Base-by-base conservation (phyloP, 2,888 invertebrate species). In the Lasioglossum lativentre region DNA sequence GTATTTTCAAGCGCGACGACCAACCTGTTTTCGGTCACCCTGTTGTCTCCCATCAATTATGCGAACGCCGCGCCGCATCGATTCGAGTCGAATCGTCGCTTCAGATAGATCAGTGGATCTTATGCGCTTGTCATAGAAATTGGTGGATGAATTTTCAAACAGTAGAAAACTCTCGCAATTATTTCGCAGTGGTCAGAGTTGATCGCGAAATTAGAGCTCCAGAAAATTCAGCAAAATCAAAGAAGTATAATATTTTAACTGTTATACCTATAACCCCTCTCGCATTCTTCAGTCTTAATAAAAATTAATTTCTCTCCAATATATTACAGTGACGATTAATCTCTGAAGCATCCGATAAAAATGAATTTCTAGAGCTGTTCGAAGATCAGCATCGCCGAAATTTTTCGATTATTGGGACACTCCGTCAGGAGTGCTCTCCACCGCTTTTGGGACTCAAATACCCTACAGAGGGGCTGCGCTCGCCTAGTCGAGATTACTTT, bases 401-500 rank as follows among this genome's bases (percentile, higher is more conserved):
- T 23, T 52, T 52, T 52, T 52, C 10, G 52, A 59, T 59, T 59
- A 27, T 59, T 59, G 14, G 27, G 27, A 59, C 27, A 59, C 59
- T 59, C 27, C 2, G 27, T n/a, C 1, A 16, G 59, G 14, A 59
- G 27, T 27, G 14, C 59, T 27, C 14, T 59, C 2, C 27, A 59
- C 59, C 27, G 12, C 27, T 59, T 59, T 27, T 59, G 59, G 14
- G 59, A 59, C 27, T 27, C 14, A 27, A 27, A 59, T 27, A 59
- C 27, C 59, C 27, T 14, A 59, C 4, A 59, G 59, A 14, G 59
- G 59, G 59, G 59, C 27, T 27, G 14, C 14, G 59, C 34, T 59
- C 74, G 56, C 47, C 56, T 70, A 47, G 63, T 78, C 84, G 84
- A 76, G 75, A 86, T 86, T 86, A 86, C 86, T 78, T 86, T 73